Evolutionary conservation across 2,797 vertebrate genomes (phyloP).

Genomic region (Protonibea diacanthus): DNA sequence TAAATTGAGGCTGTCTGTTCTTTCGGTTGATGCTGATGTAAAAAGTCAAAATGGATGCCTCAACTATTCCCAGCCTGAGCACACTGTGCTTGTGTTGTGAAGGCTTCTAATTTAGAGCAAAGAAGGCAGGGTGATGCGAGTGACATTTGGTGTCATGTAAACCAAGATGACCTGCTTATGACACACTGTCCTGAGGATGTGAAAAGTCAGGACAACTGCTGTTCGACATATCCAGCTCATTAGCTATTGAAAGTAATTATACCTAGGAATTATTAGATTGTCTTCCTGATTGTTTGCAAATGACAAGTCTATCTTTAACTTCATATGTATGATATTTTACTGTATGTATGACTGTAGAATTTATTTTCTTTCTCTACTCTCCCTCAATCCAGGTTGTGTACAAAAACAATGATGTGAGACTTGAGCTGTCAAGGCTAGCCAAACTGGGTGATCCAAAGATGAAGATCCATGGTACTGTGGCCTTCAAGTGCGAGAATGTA

Average conservation of each 20-base stretch:
- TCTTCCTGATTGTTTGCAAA: constrained; percentile 9
- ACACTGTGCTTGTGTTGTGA: constrained; percentile 20
- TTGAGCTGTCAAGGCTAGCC: constrained; percentile 95
- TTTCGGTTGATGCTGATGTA: constrained; percentile 16
- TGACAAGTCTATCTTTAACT: background rate
- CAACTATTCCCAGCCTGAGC: constrained; percentile 18
- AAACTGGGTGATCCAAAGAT: constrained; percentile 96
- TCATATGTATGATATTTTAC: background rate
- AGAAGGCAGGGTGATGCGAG: constrained; percentile 29
- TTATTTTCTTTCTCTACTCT: constrained; percentile 43
- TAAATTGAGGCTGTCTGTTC: constrained; percentile 26
- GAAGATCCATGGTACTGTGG: constrained; percentile 96
- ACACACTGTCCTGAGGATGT: constrained; percentile 10
- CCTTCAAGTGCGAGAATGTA: constrained; percentile 98
- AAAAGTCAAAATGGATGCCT: constrained; percentile 47
- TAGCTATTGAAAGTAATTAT: background rate
- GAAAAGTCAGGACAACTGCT: constrained; percentile 26
- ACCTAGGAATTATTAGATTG: background rate
- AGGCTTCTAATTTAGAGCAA: constrained; percentile 25
- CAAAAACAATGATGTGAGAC: constrained; percentile 97
- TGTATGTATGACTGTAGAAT: background rate
- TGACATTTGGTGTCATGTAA: constrained; percentile 38
- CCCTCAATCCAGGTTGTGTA: constrained; percentile 92
- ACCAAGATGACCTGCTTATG: constrained; percentile 24
- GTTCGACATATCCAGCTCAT: constrained; percentile 16